These are phyloP conservation scores for Lacerta agilis DNA, from an alignment of 2,797 vertebrate genomes.

Conservation along the genomic window DNA sequence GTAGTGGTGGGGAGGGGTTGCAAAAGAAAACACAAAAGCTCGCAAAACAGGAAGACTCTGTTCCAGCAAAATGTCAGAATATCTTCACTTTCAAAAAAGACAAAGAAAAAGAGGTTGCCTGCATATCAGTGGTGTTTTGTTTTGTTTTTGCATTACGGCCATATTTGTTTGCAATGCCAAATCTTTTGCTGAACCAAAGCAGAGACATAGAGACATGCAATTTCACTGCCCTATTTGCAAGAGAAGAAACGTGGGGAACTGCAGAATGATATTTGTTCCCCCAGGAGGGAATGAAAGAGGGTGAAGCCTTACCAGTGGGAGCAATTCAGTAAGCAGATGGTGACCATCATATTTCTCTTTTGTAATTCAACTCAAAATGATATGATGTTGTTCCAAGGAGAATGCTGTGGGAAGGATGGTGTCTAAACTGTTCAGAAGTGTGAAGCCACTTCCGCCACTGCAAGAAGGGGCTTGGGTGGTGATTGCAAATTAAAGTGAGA, in stretches of 20 bases:
- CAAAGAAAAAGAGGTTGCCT: background rate
- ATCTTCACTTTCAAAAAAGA: background rate
- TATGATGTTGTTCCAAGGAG: background rate
- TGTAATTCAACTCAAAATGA: background rate
- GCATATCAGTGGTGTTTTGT: background rate
- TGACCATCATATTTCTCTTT: background rate
- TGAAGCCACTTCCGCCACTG: background rate
- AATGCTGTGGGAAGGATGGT: background rate
- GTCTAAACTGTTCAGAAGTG: background rate
- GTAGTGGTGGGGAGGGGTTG: background rate
- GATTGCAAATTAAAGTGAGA: background rate
- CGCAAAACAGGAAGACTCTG: background rate
- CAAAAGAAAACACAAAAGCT: background rate
- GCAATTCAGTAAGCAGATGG: background rate
- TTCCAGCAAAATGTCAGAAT: conserved; percentile 1
- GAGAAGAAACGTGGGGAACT: background rate
- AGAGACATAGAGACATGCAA: too few relatives aligned
- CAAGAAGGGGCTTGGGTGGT: background rate
- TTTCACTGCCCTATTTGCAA: background rate
- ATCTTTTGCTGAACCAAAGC: background rate
- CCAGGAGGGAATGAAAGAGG: too few relatives aligned
- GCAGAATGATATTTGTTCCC: too few relatives aligned
- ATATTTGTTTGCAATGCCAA: background rate
- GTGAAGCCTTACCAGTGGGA: background rate
- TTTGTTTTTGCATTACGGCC: background rate